A percentile compares a stretch with the other conserved stretches of the same genome.
These are phyloP conservation scores for Diplogasteroides magnus DNA, from an alignment of 1,140 invertebrate species.

Conservation along the genomic window DNA sequence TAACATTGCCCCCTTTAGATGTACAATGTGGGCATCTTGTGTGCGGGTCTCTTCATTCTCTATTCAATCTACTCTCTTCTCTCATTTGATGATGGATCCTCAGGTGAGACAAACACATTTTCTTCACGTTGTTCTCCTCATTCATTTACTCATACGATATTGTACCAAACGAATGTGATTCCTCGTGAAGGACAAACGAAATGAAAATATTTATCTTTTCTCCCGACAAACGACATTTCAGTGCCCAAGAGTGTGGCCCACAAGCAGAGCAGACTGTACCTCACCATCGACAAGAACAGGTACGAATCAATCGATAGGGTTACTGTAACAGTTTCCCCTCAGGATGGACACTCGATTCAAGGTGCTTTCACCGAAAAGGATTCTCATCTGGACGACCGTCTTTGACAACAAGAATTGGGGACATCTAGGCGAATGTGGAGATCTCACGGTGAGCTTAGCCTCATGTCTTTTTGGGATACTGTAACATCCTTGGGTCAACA, in stretches of 20 bases:
- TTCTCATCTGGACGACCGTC: neutral
- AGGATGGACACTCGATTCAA: neutral
- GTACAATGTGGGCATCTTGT: neutral
- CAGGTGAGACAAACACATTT: neutral
- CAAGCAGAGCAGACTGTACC: no score
- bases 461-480: neutral
- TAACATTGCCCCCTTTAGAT: neutral
- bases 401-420: neutral
- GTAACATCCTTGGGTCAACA: no score
- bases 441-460: neutral
- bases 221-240: no score
- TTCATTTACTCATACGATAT: no score
- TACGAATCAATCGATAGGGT: neutral
- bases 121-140: no score
- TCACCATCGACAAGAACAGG: neutral
- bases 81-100: neutral
- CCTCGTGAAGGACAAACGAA: no score
- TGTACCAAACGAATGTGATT: no score
- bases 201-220: no score
- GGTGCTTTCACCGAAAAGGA: neutral
- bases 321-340: neutral
- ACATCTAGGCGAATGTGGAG: neutral
- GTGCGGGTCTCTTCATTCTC: neutral
- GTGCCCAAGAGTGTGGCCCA: no score
- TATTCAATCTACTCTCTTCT: neutral